Evolutionary conservation across 1,140 invertebrate species (phyloP).

Genomic region (Diploscapter pachys): DNA sequence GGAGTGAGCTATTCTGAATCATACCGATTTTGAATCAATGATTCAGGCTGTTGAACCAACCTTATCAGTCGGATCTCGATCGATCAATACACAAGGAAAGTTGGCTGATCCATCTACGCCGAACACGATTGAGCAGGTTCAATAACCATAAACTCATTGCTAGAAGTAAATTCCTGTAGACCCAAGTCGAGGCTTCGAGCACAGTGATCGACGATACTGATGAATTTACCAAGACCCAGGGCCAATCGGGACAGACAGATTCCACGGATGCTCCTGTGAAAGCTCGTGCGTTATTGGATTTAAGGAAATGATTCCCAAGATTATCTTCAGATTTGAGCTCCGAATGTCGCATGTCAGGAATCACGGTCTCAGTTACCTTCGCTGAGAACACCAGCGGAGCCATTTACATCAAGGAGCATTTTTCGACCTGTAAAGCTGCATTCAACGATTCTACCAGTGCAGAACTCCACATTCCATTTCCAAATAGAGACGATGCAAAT

Average conservation of each 20-base stretch:
- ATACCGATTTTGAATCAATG: no score
- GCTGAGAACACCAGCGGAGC: constrained; percentile 19
- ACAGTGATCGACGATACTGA: constrained; percentile 30
- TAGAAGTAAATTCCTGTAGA: neutral
- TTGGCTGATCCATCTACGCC: no score
- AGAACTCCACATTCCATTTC: constrained; percentile 47
- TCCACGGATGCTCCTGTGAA: constrained; percentile 16
- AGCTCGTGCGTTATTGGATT: constrained; percentile 15
- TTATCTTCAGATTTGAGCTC: constrained; percentile 43
- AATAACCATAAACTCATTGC: no score
- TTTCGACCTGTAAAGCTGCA: constrained; percentile 40
- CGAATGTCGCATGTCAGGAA: constrained; percentile 51
- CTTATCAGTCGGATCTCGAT: no score
- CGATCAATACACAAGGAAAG: no score
- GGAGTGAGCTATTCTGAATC: no score
- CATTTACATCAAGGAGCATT: constrained; percentile 44
- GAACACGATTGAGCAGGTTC: no score
- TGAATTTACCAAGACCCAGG: neutral
- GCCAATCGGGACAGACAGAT: neutral
- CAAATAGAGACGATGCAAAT: constrained; percentile 43
- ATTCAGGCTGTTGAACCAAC: no score
- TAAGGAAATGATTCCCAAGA: constrained; percentile 10
- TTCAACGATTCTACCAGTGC: constrained; percentile 40
- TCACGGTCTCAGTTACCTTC: constrained; percentile 41
- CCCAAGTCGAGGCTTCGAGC: constrained; percentile 13